Evolutionary conservation across 2,113 vertebrate genomes (phyloP).

Genomic region (Gnathonemus longibarbis): DNA sequence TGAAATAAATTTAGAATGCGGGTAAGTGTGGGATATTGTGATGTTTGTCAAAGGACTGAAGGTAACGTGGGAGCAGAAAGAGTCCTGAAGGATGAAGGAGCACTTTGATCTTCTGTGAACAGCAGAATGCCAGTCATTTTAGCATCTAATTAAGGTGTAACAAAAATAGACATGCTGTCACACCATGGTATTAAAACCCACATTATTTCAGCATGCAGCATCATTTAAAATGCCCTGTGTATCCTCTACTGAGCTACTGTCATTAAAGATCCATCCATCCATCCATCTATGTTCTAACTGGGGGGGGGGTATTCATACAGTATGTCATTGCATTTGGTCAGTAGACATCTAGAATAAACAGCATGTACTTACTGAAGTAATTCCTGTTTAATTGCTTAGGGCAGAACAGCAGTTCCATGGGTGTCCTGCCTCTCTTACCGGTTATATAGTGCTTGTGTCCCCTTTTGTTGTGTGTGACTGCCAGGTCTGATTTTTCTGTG

Average conservation of each 20-base stretch:
- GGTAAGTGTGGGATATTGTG: not conserved
- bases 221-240: not conserved
- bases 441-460: not conserved
- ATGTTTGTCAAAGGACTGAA: not conserved
- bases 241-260: not conserved
- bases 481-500: not conserved
- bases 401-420: not conserved
- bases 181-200: not conserved
- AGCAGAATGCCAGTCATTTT: not conserved
- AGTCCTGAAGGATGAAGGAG: not conserved
- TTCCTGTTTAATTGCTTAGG: not conserved
- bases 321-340: not conserved
- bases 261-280: not conserved
- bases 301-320: not conserved
- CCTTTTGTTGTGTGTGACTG: not conserved
- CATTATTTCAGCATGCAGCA: not conserved
- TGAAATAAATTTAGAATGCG: not conserved
- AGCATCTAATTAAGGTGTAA: not conserved
- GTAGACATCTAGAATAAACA: not conserved
- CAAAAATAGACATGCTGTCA: conserved; percentile 8
- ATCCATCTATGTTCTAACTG: not conserved
- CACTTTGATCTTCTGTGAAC: conserved; percentile 9
- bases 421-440: not conserved
- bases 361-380: not conserved
- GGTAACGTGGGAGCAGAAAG: not conserved